These are phyloP conservation scores for Sebastes goodei DNA, from an alignment of 2,797 vertebrate species.

Conservation along the genomic window DNA sequence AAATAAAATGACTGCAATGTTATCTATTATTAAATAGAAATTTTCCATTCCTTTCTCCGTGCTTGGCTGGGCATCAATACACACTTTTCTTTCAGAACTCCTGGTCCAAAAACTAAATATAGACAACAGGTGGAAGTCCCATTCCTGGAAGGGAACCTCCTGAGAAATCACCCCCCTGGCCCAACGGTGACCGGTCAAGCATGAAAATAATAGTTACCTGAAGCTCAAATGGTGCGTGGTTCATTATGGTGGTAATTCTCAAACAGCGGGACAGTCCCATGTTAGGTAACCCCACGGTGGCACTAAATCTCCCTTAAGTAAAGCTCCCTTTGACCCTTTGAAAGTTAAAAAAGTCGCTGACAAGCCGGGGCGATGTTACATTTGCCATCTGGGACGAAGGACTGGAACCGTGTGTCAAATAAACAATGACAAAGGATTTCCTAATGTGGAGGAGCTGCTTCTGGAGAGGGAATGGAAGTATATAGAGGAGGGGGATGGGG, in stretches of 20 bases:
- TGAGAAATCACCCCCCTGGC: constrained; percentile 65
- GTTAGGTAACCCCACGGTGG: constrained; percentile 61
- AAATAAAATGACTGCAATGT: constrained; percentile 21
- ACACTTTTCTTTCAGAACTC: neutral
- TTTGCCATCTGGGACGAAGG: constrained; percentile 28
- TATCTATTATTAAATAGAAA: constrained; percentile 32
- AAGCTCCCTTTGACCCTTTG: constrained; percentile 57
- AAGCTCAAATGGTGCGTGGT: constrained; percentile 62
- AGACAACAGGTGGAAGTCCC: constrained; percentile 74
- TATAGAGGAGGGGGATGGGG: neutral
- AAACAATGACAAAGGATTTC: constrained; percentile 61
- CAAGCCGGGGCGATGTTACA: constrained; percentile 36
- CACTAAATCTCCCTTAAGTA: constrained; percentile 65
- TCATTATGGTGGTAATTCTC: constrained; percentile 71
- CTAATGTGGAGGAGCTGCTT: constrained; percentile 33
- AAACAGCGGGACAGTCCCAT: constrained; percentile 57
- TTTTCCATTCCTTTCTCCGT: constrained; percentile 35
- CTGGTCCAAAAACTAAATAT: constrained; percentile 48
- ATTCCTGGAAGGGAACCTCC: constrained; percentile 68
- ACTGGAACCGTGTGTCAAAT: constrained; percentile 58
- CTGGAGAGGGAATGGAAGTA: constrained; percentile 20
- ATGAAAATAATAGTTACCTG: constrained; percentile 78
- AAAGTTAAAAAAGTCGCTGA: constrained; percentile 55
- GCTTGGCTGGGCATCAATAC: constrained; percentile 14
- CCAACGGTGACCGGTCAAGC: constrained; percentile 51